A percentile compares a stretch with the other conserved stretches of the same genome.
Conservation (phyloP, 2,113 vertebrate genomes). For the Coptodon bakossiorum region DNA sequence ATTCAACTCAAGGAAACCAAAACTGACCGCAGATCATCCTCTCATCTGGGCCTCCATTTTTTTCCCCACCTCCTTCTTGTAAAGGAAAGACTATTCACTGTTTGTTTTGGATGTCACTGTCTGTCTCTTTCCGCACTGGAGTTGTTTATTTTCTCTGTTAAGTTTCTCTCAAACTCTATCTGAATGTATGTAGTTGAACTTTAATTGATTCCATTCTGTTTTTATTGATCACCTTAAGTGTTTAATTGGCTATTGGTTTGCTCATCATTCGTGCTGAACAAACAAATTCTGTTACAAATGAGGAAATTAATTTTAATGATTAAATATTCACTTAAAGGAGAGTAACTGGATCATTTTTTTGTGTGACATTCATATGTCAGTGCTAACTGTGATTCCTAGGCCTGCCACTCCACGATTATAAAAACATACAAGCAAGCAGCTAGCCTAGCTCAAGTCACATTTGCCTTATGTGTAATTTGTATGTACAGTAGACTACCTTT, state of each 20-base stretch:
- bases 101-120: not conserved
- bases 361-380: not conserved
- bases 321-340: not conserved
- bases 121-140: not conserved
- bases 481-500: not conserved
- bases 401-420: not conserved
- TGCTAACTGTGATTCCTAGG: not conserved
- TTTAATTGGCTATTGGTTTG: not conserved
- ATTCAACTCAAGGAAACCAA: not conserved
- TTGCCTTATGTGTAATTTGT: constrained; percentile 38
- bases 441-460: not conserved
- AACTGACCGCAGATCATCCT: not conserved
- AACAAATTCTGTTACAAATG: not conserved
- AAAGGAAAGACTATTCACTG: not conserved
- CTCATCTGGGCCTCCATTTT: not conserved
- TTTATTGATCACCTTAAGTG: not conserved
- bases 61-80: not conserved
- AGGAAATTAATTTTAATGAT: not conserved
- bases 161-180: not conserved
- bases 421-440: not conserved
- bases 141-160: not conserved
- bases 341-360: not conserved
- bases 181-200: not conserved
- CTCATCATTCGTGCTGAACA: not conserved
- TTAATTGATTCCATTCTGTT: not conserved